A percentile compares a stretch with the other conserved stretches of the same genome.
Conservation (phyloP, 2,888 invertebrate species). For the Patella depressa region DNA sequence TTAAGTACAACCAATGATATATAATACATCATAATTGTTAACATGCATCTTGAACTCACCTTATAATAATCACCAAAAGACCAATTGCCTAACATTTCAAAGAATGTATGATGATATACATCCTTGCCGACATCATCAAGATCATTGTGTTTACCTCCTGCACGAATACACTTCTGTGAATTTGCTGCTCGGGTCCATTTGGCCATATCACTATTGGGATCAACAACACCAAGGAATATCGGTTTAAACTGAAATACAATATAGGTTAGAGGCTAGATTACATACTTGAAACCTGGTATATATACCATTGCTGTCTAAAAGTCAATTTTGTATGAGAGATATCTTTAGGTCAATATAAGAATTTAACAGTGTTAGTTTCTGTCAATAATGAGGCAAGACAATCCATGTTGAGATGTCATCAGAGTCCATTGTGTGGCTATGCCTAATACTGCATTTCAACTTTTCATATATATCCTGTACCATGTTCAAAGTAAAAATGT, state of each 20-base stretch:
- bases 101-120: constrained; percentile 99
- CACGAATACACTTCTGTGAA: constrained; percentile 98
- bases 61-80: constrained; percentile 99
- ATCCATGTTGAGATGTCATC: constrained; percentile 6
- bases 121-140: constrained; percentile 99
- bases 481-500: too few relatives aligned
- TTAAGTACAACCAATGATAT: too few relatives aligned
- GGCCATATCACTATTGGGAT: constrained; percentile 96
- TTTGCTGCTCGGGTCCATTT: constrained; percentile 89
- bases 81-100: constrained; percentile 99
- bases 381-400: neutral
- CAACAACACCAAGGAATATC: constrained; percentile 94
- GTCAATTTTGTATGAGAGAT: neutral
- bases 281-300: too few relatives aligned
- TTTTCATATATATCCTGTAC: too few relatives aligned
- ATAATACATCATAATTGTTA: too few relatives aligned
- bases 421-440: too few relatives aligned
- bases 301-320: too few relatives aligned
- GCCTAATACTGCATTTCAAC: too few relatives aligned
- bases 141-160: constrained; percentile 99
- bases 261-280: neutral
- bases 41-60: constrained; percentile 66
- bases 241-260: constrained; percentile 85
- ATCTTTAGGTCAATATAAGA: neutral
- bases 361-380: too few relatives aligned